Evolutionary conservation across 1,140 invertebrate genomes (phyloP).

Genomic region (Pogonognathellus flavescens): DNA sequence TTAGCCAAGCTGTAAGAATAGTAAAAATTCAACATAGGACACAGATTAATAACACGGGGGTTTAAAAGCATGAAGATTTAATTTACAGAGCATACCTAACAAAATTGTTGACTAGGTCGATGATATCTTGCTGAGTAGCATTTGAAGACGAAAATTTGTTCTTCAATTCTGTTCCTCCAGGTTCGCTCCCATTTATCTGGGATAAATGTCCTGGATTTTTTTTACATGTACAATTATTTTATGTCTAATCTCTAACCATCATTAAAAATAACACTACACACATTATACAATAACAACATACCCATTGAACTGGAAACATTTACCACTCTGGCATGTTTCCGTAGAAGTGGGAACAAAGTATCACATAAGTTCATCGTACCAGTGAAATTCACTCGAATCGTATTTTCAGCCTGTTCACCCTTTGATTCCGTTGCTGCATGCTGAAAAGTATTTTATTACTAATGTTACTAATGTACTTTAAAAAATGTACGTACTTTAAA

Average conservation of each 20-base stretch:
- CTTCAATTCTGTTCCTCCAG: conserved; percentile 70
- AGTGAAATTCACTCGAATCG: conserved; percentile 80
- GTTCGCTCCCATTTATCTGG: conserved; percentile 73
- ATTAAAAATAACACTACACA: no score
- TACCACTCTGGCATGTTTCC: conserved; percentile 79
- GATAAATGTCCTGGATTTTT: conserved; percentile 77
- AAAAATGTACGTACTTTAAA: no score
- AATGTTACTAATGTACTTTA: neutral
- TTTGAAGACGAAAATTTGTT: conserved; percentile 72
- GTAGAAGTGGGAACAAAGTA: conserved; percentile 78
- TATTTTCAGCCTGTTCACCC: conserved; percentile 79
- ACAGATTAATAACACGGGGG: no score
- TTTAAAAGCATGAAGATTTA: neutral
- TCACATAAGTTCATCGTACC: conserved; percentile 78
- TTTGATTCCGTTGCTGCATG: conserved; percentile 76
- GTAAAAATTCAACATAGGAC: neutral
- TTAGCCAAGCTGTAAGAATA: conserved; percentile 26
- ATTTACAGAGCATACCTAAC: conserved; percentile 71
- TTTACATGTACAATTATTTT: conserved; percentile 47
- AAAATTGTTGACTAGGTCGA: conserved; percentile 77
- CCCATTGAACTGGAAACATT: conserved; percentile 81
- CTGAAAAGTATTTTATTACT: conserved; percentile 65
- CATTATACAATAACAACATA: no score
- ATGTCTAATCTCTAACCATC: no score
- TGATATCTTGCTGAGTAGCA: conserved; percentile 75